Evolutionary conservation across 2,797 vertebrate genomes (phyloP).

Genomic region (Spinibarbus caldwelli): DNA sequence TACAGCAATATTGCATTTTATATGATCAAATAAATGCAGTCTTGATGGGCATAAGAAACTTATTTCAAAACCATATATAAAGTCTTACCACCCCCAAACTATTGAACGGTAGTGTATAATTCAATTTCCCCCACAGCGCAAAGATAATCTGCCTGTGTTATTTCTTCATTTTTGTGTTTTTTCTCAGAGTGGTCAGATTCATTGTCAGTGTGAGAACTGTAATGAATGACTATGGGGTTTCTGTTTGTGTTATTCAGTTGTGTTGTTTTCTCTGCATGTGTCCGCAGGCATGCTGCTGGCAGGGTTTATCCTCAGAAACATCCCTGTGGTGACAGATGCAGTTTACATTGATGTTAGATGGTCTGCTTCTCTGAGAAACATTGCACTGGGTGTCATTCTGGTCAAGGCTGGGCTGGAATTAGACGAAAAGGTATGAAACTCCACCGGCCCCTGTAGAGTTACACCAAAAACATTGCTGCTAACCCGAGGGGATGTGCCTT

Average conservation of each 20-base stretch:
- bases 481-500: background rate
- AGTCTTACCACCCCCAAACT: background rate
- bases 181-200: slow-evolving; percentile 3
- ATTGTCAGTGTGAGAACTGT: slow-evolving; percentile 14
- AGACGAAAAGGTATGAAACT: slow-evolving; percentile 84
- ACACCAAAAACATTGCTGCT: background rate
- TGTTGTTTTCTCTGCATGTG: slow-evolving; percentile 23
- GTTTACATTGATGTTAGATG: slow-evolving; percentile 83
- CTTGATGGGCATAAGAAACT: background rate
- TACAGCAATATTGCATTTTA: no score
- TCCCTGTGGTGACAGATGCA: slow-evolving; percentile 78
- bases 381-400: slow-evolving; percentile 92
- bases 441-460: background rate
- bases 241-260: background rate
- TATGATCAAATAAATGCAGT: background rate
- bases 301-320: slow-evolving; percentile 90
- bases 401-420: slow-evolving; percentile 90
- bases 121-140: no score
- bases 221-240: slow-evolving; percentile 6
- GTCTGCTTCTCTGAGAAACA: slow-evolving; percentile 90
- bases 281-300: slow-evolving; percentile 92
- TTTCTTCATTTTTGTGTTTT: background rate
- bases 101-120: background rate
- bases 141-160: background rate
- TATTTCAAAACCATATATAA: background rate